Evolutionary conservation across 2,113 vertebrate genomes (phyloP).

Genomic region (Ovibos moschatus): DNA sequence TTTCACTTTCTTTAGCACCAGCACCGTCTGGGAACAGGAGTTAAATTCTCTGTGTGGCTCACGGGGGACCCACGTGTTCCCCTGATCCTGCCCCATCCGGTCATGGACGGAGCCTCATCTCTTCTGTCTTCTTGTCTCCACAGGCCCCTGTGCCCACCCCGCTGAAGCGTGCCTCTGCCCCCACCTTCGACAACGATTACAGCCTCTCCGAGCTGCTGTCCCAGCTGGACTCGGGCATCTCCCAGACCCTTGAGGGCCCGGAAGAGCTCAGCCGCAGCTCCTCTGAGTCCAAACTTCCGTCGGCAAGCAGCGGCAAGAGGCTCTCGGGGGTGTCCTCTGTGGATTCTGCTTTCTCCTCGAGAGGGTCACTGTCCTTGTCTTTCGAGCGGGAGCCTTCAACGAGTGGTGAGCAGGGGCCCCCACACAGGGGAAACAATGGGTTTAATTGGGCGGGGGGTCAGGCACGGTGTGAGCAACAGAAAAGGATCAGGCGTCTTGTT

Average conservation of each 20-base stretch:
- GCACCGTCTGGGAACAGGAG: rapidly evolving
- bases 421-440: rapidly evolving
- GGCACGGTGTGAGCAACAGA: rapidly evolving
- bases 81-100: rapidly evolving
- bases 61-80: rapidly evolving
- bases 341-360: slow-evolving; percentile 97
- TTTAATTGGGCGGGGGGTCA: rapidly evolving
- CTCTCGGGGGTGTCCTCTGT: slow-evolving; percentile 97
- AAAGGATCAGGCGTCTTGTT: rapidly evolving
- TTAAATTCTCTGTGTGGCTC: rapidly evolving
- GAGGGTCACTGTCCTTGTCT: slow-evolving; percentile 94
- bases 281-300: slow-evolving; percentile 86
- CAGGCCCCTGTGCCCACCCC: slow-evolving; percentile 75
- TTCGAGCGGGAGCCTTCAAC: slow-evolving; percentile 93
- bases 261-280: slow-evolving; percentile 88
- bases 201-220: slow-evolving; percentile 94
- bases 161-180: slow-evolving; percentile 81
- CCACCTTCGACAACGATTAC: slow-evolving; percentile 90
- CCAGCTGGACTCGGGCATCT: slow-evolving; percentile 95
- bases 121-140: neutral
- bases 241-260: slow-evolving; percentile 88
- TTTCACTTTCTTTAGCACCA: neutral
- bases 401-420: slow-evolving; percentile 78
- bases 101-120: neutral
- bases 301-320: slow-evolving; percentile 86